These are phyloP conservation scores for Amblyjoppa fuscipennis DNA, from an alignment of 2,888 invertebrate species.

Conservation along the genomic window DNA sequence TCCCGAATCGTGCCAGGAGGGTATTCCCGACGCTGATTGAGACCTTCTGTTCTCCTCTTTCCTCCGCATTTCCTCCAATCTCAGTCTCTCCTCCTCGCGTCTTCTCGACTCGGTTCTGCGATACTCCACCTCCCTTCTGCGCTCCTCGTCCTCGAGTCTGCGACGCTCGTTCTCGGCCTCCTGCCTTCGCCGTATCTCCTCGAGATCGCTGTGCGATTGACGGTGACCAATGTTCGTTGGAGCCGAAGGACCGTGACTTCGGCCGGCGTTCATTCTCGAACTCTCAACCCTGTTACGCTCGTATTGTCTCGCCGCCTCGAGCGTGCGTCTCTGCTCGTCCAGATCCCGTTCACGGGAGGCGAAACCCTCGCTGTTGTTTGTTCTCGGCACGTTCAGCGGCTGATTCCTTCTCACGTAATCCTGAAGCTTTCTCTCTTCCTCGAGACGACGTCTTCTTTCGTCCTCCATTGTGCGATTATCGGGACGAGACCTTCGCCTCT, in stretches of 20 bases:
- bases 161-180: conserved; percentile 57
- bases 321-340: conserved; percentile 66
- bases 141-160: conserved; percentile 57
- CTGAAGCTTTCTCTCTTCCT: conserved; percentile 74
- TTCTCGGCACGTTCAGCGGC: conserved; percentile 71
- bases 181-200: conserved; percentile 61
- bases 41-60: conserved; percentile 66
- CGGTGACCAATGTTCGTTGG: conserved; percentile 69
- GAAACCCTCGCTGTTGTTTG: conserved; percentile 47
- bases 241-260: conserved; percentile 75
- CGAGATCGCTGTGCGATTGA: conserved; percentile 43
- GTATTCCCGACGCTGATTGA: conserved; percentile 25
- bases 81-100: conserved; percentile 63
- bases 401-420: conserved; percentile 79
- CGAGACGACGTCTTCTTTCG: conserved; percentile 58
- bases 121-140: conserved; percentile 71
- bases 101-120: conserved; percentile 70
- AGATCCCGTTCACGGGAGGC: conserved; percentile 39
- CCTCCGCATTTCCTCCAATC: conserved; percentile 56
- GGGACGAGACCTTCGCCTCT: conserved; percentile 40
- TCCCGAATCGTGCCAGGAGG: conserved; percentile 37
- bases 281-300: conserved; percentile 61
- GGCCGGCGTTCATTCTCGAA: conserved; percentile 59
- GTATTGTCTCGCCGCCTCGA: conserved; percentile 67
- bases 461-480: conserved; percentile 20